Evolutionary conservation across 2,888 invertebrate genomes (phyloP).

Genomic region (Metallyticus violacea): DNA sequence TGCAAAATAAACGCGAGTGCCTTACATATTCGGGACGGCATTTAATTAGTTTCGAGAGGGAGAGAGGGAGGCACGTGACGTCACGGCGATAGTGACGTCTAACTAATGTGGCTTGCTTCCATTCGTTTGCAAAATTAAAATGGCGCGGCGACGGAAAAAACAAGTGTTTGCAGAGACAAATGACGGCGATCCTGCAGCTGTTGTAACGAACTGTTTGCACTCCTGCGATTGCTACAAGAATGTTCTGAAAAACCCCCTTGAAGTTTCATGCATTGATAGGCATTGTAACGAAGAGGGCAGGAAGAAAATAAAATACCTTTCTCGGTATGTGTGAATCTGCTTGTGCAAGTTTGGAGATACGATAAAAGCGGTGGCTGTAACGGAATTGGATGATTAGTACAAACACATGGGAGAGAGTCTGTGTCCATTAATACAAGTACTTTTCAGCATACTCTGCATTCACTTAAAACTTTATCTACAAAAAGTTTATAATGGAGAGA

Average conservation of each 20-base stretch:
- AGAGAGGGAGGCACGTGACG: neutral
- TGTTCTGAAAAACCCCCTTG: no score
- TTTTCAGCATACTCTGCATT: no score
- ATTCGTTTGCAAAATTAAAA: constrained; percentile 12
- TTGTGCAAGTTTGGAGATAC: no score
- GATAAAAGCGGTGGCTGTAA: no score
- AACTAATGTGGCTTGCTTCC: constrained; percentile 7
- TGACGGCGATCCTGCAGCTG: neutral
- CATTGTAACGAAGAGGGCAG: no score
- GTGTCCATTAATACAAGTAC: no score
- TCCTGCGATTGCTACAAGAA: neutral
- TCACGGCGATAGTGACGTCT: constrained; percentile 1
- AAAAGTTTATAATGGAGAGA: no score
- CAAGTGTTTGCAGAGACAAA: neutral
- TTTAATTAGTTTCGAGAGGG: constrained; percentile 2
- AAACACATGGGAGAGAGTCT: no score
- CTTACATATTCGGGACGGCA: neutral
- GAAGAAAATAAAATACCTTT: no score
- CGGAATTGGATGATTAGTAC: no score
- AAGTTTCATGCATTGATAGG: neutral
- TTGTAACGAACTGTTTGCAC: neutral
- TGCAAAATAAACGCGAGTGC: neutral
- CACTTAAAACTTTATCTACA: no score
- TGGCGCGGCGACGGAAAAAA: neutral
- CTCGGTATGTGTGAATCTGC: no score